A percentile compares a stretch with the other conserved stretches of the same genome.
Evolutionary conservation across 1,140 invertebrate genomes (phyloP).

Genomic region (Megalopta genalis): DNA sequence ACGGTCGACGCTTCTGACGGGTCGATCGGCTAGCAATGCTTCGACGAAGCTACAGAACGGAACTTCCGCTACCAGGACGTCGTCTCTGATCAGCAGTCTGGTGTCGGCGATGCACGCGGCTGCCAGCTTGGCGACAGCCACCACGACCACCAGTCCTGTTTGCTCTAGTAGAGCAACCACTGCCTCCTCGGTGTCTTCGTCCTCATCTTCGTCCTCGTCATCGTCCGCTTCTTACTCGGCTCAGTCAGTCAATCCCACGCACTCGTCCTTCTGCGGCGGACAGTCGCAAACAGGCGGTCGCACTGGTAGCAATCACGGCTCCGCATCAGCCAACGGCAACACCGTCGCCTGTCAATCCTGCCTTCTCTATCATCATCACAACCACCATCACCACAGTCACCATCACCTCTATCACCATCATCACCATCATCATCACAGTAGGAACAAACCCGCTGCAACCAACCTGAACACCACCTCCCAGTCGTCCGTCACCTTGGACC

Average conservation of each 20-base stretch:
- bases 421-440: constrained; percentile 66
- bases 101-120: constrained; percentile 63
- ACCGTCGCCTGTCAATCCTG: constrained; percentile 71
- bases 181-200: constrained; percentile 49
- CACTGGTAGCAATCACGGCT: constrained; percentile 15
- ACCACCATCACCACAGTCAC: constrained; percentile 65
- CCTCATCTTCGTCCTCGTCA: constrained; percentile 53
- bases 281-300: constrained; percentile 19
- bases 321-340: constrained; percentile 34
- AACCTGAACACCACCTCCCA: not conserved
- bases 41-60: constrained; percentile 53
- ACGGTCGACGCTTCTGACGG: constrained; percentile 55
- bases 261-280: constrained; percentile 39
- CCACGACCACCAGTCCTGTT: constrained; percentile 61
- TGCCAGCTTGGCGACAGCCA: constrained; percentile 56
- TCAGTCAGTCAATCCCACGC: constrained; percentile 34
- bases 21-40: constrained; percentile 39
- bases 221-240: constrained; percentile 56
- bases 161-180: constrained; percentile 58
- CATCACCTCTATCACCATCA: constrained; percentile 66
- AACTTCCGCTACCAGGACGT: constrained; percentile 42
- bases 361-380: constrained; percentile 58
- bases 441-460: constrained; percentile 47
- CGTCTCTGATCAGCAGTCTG: constrained; percentile 68
- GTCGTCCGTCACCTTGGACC: constrained; percentile 28